Conservation (phyloP, 2,113 vertebrate species). For the Sus scrofa region DNA sequence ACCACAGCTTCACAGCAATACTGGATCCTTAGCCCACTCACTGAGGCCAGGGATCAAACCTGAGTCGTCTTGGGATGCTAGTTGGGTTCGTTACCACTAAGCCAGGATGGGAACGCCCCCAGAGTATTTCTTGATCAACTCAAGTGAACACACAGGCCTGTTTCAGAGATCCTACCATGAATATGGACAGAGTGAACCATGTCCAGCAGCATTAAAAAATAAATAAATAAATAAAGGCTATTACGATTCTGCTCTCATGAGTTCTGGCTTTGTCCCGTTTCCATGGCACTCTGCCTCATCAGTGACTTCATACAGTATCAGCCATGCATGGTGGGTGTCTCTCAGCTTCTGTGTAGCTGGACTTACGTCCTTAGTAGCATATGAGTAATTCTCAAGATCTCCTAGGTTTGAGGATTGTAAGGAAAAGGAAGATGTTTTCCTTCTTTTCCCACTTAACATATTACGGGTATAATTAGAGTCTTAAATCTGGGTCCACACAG, state of each 20-base stretch:
- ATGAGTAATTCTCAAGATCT: neutral
- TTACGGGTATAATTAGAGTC: neutral
- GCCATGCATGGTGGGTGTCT: neutral
- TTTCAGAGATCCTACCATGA: neutral
- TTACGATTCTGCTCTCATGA: neutral
- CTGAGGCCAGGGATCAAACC: no score
- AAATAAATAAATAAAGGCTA: neutral
- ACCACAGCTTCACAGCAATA: no score
- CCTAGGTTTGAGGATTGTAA: neutral
- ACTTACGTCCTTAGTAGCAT: neutral
- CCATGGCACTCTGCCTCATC: neutral
- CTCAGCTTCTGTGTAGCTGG: neutral
- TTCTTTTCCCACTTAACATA: neutral
- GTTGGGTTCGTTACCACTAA: no score
- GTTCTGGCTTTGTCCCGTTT: neutral
- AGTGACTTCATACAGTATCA: accelerated
- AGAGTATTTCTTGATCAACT: neutral
- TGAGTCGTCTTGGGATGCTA: no score
- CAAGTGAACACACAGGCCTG: no score
- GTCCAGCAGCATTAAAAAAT: neutral
- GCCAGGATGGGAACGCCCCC: neutral
- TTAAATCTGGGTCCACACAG: neutral
- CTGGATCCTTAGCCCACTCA: no score
- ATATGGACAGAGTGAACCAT: neutral
- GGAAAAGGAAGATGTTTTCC: neutral